Evolutionary conservation across 2,113 vertebrate genomes (phyloP).

Genomic region (Chlamydotis undulata): DNA sequence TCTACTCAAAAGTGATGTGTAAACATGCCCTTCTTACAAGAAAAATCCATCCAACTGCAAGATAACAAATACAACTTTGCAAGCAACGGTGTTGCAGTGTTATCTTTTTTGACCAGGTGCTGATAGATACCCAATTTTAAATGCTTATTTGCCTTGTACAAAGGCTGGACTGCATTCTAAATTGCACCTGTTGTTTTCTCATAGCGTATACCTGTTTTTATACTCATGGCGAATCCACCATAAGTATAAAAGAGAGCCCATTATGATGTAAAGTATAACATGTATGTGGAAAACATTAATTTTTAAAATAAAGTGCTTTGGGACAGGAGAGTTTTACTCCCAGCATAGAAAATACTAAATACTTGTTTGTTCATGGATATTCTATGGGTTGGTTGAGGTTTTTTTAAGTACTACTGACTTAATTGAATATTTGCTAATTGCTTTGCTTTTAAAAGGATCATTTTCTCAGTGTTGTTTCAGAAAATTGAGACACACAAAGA

Average conservation of each 20-base stretch:
- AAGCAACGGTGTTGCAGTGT: neutral
- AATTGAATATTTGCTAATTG: neutral
- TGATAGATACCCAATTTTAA: neutral
- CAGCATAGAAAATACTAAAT: neutral
- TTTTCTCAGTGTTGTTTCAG: neutral
- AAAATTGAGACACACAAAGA: neutral
- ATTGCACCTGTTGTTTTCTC: neutral
- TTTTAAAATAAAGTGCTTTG: neutral
- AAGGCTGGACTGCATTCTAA: neutral
- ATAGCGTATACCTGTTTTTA: neutral
- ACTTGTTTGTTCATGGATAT: neutral
- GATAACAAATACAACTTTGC: neutral
- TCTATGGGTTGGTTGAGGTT: accelerated
- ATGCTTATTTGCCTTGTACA: neutral
- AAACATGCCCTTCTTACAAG: neutral
- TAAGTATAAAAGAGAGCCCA: neutral
- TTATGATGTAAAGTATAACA: neutral
- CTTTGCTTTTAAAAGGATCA: neutral
- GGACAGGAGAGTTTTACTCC: neutral
- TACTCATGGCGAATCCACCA: neutral
- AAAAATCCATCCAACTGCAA: neutral
- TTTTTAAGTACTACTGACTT: neutral
- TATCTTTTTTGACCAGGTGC: neutral
- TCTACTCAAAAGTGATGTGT: neutral
- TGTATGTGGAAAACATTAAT: neutral